Evolutionary conservation across 2,888 invertebrate species (phyloP), one percentile per base, ranked within the genome.

Genomic region (Phyllotreta cruciferae): DNA sequence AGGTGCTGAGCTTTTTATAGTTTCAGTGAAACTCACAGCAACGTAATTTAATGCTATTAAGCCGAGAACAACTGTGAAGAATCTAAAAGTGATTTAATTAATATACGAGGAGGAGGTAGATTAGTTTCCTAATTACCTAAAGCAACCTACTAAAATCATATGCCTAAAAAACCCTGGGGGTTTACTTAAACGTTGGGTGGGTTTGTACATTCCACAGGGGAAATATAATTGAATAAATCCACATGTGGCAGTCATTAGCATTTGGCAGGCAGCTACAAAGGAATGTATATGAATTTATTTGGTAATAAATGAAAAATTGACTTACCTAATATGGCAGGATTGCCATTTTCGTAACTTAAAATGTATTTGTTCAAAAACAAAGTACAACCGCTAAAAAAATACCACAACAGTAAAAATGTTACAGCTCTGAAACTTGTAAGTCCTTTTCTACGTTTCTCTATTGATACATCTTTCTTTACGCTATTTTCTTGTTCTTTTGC

Each of bases 1-100:
- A 41, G 92, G 92, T 11, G 91, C 91, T 37, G 91, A 90, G 80
- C 90, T 90, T 79, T 92, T 92, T 50, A 92, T 89, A 9, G 91
- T 91, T 80, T 91, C 91, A 49, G 91, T 91, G 78, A 92, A 92
- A 79, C 90, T 91, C 60, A 91, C 90, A 64, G 91, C 90, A 62
- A 91, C 90, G 80, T 88, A 91, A 82, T 90, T 90, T 60, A 92
- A 82, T 6, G 91, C 89, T 56, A 91, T 85, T 71, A 91, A 80
- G 60, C 91, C 91, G 74, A 91, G 80, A 62, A 91, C 86, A 56
- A 92, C 90, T 5, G 91, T 91, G 52, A 86, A 83, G 79, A 91
- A 90, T 76, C 89, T 88, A 77, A 63, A 82, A 81, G 9, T 39
- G 35, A 6, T 24, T 35, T 10, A 3, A 50, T 44, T 44, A 44